Evolutionary conservation across 1,140 invertebrate genomes (phyloP).

Genomic region (Trissolcus basalis): DNA sequence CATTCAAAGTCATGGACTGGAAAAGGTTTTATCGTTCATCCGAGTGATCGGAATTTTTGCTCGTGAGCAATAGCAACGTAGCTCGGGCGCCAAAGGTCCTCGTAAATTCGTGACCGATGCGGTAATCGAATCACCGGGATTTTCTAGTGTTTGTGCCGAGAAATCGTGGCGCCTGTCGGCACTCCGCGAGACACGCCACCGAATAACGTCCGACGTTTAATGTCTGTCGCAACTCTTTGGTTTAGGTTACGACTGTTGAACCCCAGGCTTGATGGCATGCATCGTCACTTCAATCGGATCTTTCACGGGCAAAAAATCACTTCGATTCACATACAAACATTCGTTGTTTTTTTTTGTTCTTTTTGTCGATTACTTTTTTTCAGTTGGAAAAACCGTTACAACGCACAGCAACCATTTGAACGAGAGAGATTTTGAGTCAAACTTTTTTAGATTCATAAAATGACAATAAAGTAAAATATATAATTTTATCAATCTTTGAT

Average conservation of each 20-base stretch:
- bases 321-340: slow-evolving; percentile 7
- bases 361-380: not conserved
- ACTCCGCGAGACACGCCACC: slow-evolving; percentile 50
- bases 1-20: slow-evolving; percentile 58
- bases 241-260: slow-evolving; percentile 56
- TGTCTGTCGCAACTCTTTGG: slow-evolving; percentile 53
- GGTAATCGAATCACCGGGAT: slow-evolving; percentile 61
- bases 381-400: too few relatives aligned
- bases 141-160: slow-evolving; percentile 59
- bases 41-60: slow-evolving; percentile 59
- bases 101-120: slow-evolving; percentile 62
- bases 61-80: slow-evolving; percentile 54
- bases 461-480: too few relatives aligned
- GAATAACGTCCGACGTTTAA: slow-evolving; percentile 59
- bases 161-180: slow-evolving; percentile 58
- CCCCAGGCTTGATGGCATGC: slow-evolving; percentile 51
- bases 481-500: too few relatives aligned
- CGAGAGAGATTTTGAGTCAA: too few relatives aligned
- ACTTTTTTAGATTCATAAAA: too few relatives aligned
- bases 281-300: slow-evolving; percentile 46
- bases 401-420: too few relatives aligned
- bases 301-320: slow-evolving; percentile 28
- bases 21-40: slow-evolving; percentile 59
- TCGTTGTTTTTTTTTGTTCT: not conserved
- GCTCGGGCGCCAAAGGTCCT: slow-evolving; percentile 58